These are phyloP conservation scores for Eupithecia subfuscata DNA, from an alignment of 2,888 invertebrate species.

Conservation along the genomic window DNA sequence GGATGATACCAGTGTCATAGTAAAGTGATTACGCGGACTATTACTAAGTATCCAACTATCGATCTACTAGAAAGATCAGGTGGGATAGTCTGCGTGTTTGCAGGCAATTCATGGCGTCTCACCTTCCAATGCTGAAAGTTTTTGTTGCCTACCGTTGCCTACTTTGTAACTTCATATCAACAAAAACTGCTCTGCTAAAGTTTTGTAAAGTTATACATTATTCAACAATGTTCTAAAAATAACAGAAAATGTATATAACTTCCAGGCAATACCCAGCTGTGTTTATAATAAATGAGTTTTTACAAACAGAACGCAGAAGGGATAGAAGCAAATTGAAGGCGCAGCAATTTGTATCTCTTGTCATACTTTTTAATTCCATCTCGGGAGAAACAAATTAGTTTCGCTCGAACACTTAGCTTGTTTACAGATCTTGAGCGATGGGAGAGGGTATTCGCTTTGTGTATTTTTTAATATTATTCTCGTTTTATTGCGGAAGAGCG, in stretches of 20 bases:
- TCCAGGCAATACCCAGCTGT: conserved; percentile 54
- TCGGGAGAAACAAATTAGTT: conserved; percentile 71
- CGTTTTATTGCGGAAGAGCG: conserved; percentile 36
- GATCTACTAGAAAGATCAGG: no score
- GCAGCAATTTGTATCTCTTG: conserved; percentile 77
- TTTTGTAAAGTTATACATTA: not conserved
- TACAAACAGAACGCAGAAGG: conserved; percentile 71
- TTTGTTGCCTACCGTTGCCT: not conserved
- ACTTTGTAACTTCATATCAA: not conserved
- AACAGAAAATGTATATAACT: conserved; percentile 8
- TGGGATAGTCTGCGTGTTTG: no score
- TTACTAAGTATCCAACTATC: no score
- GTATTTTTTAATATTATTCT: conserved; percentile 40
- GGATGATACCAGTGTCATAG: no score
- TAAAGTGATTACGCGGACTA: no score
- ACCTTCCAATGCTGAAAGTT: not conserved
- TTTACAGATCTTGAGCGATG: conserved; percentile 67
- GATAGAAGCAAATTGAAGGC: conserved; percentile 72
- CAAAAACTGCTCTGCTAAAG: not conserved
- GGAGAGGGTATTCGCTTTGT: conserved; percentile 56
- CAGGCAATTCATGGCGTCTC: no score
- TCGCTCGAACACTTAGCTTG: conserved; percentile 70
- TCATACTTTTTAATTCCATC: conserved; percentile 80
- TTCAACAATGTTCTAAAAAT: not conserved
- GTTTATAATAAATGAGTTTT: conserved; percentile 74